Conservation (phyloP, 2,113 vertebrate genomes). For the Antechinus stuartii region DNA sequence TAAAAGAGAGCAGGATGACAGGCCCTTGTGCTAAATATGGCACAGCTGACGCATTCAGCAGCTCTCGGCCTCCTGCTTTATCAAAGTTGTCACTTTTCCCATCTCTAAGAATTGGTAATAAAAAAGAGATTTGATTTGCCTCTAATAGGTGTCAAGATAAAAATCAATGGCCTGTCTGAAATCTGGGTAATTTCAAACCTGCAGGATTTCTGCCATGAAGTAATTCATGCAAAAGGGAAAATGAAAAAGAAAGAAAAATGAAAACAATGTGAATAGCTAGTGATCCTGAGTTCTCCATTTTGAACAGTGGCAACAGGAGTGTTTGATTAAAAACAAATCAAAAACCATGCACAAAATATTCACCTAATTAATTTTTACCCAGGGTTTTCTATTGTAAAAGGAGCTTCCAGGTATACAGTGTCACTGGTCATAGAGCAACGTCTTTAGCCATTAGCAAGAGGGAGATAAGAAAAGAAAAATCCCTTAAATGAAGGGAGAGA, state of each 20-base stretch:
- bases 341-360: too few species aligned
- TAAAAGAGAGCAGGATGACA: slow-evolving; percentile 74
- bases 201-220: slow-evolving; percentile 57
- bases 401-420: too few species aligned
- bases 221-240: slow-evolving; percentile 27
- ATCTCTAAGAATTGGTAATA: slow-evolving; percentile 72
- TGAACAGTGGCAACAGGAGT: not conserved
- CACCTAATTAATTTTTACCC: too few species aligned
- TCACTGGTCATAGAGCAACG: too few species aligned
- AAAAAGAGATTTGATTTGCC: slow-evolving; percentile 70
- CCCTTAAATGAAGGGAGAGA: not conserved
- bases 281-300: not conserved
- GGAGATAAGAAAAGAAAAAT: not conserved
- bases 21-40: slow-evolving; percentile 65
- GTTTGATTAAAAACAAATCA: slow-evolving; percentile 22
- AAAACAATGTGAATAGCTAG: slow-evolving; percentile 34
- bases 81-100: slow-evolving; percentile 80
- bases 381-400: fast-evolving
- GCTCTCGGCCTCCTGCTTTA: slow-evolving; percentile 72
- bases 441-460: fast-evolving
- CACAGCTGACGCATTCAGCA: slow-evolving; percentile 66
- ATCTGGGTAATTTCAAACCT: slow-evolving; percentile 64
- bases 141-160: slow-evolving; percentile 83
- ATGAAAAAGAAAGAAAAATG: slow-evolving; percentile 8
- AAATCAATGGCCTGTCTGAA: slow-evolving; percentile 81